phyloP scores from a whole-genome alignment of 2,113 vertebrate species.

The Passer montanus region DNA sequence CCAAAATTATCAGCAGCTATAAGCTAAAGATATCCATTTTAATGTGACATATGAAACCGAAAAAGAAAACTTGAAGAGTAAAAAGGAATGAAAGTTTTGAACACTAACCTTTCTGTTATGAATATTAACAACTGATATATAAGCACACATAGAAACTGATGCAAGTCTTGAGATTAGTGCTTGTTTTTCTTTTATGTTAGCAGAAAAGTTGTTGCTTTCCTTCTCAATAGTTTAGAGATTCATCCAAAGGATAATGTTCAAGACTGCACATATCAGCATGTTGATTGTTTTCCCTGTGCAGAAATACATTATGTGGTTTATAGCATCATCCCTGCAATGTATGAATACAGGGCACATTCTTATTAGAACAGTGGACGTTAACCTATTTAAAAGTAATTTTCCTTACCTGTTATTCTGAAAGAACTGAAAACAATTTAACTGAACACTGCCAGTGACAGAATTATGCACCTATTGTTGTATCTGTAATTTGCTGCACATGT shows the following conservation, averaged over 20 bases:
- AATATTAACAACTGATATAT: not conserved
- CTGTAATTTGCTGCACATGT: not conserved
- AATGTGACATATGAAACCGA: not conserved
- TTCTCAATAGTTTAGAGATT: not conserved
- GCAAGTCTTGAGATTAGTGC: not conserved
- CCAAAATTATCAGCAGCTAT: not conserved
- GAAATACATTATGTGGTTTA: not conserved
- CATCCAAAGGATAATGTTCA: not conserved
- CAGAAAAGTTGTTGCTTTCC: not conserved
- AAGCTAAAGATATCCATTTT: not conserved
- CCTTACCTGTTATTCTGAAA: not conserved
- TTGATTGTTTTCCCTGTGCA: not conserved
- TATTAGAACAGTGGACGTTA: not conserved
- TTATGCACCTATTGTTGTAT: not conserved
- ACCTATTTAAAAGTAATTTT: not conserved
- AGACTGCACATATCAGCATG: not conserved
- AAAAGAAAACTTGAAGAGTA: not conserved
- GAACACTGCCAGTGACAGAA: not conserved
- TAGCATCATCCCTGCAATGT: not conserved
- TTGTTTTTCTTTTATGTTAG: not conserved
- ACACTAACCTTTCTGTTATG: not conserved
- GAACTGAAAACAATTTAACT: slow-evolving; percentile 6
- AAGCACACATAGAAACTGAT: not conserved
- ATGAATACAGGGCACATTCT: not conserved
- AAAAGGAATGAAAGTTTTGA: not conserved